A percentile compares a stretch with the other conserved stretches of the same genome.
These are phyloP conservation scores for Euura saliciscinereae DNA, from an alignment of 1,140 invertebrate genomes.

Conservation along the genomic window DNA sequence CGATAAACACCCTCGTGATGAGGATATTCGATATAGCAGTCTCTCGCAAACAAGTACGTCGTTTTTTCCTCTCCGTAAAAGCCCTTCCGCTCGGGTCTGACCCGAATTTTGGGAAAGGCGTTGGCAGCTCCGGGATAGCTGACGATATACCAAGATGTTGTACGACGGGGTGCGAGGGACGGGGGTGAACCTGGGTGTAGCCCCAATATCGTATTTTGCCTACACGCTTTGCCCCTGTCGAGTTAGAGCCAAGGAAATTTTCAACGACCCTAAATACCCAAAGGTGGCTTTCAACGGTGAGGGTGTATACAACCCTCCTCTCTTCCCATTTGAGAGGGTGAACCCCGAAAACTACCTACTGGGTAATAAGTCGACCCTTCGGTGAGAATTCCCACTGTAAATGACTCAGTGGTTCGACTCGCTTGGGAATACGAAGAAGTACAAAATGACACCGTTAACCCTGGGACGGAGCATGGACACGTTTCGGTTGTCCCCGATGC, in stretches of 20 bases:
- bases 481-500: neutral
- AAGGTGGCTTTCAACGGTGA: neutral
- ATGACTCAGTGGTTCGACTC: neutral
- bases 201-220: too few species aligned
- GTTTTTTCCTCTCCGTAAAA: too few species aligned
- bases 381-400: neutral
- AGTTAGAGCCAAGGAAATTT: neutral
- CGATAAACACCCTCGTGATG: too few species aligned
- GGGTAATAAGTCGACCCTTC: slow-evolving; percentile 5
- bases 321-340: neutral
- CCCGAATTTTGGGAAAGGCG: too few species aligned
- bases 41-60: too few species aligned
- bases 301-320: neutral
- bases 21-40: too few species aligned
- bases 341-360: neutral
- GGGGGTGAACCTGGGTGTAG: too few species aligned
- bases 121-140: too few species aligned
- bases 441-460: too few species aligned
- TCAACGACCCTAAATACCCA: neutral
- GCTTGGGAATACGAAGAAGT: neutral
- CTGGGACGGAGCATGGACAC: neutral
- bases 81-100: too few species aligned
- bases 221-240: neutral
- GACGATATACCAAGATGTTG: too few species aligned
- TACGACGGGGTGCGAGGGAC: too few species aligned